Percentiles rank a stretch among this genome's conserved stretches.
Evolutionary conservation across 2,113 vertebrate genomes (phyloP).

Genomic region (Leuciscus idus): DNA sequence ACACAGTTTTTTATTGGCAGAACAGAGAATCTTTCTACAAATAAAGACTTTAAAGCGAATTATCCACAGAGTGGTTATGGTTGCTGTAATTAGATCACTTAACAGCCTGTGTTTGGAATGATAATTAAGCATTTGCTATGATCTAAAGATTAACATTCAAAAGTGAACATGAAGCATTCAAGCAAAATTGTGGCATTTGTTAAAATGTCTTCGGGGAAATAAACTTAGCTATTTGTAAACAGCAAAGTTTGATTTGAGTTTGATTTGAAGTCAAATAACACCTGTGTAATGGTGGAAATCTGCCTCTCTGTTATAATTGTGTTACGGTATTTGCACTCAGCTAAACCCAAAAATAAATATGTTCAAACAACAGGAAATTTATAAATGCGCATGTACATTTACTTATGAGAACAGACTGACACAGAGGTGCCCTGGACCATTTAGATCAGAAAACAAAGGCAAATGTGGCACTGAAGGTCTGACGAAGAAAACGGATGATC

Average conservation of each 20-base stretch:
- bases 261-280: background rate
- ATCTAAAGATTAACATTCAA: constrained; percentile 12
- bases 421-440: constrained; percentile 10
- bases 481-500: background rate
- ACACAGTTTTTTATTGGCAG: background rate
- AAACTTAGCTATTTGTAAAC: background rate
- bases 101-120: constrained; percentile 27
- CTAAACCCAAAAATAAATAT: background rate
- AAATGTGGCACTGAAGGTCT: background rate
- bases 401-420: background rate
- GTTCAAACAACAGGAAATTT: background rate
- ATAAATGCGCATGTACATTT: background rate
- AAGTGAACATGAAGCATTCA: constrained; percentile 2
- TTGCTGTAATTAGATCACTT: constrained; percentile 22
- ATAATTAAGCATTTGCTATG: constrained; percentile 10
- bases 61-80: constrained; percentile 5
- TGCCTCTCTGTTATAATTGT: background rate
- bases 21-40: background rate
- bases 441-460: constrained; percentile 10
- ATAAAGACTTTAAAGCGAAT: constrained; percentile 20
- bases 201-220: background rate
- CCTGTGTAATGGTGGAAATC: background rate
- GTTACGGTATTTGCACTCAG: background rate
- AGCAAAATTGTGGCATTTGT: background rate
- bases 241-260: background rate